Evolutionary conservation across 1,140 invertebrate species (phyloP).

Genomic region (Battus philenor): DNA sequence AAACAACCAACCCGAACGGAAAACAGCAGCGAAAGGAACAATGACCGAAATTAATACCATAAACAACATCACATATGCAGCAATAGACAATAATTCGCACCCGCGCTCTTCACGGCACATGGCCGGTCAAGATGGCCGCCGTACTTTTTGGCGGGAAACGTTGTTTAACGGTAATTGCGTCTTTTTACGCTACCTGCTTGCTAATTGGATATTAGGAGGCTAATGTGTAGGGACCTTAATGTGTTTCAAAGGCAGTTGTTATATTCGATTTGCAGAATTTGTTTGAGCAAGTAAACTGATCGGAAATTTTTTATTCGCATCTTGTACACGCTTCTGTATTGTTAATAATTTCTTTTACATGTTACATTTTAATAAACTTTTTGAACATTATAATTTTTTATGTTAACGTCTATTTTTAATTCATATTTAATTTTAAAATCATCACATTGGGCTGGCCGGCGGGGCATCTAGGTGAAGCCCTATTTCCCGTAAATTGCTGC

Average conservation of each 20-base stretch:
- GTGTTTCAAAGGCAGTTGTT: conserved; percentile 54
- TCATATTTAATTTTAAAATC: no score
- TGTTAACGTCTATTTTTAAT: no score
- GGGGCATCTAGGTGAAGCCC: no score
- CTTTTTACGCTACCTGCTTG: conserved; percentile 73
- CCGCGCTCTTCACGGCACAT: conserved; percentile 54
- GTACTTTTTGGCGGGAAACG: conserved; percentile 62
- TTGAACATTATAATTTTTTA: no score
- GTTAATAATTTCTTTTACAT: no score
- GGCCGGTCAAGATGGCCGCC: conserved; percentile 57
- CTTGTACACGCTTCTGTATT: no score
- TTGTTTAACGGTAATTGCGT: conserved; percentile 61
- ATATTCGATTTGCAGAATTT: conserved; percentile 55
- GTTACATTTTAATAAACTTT: no score
- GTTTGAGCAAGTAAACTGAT: no score
- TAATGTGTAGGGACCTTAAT: conserved; percentile 66
- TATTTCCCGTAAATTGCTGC: no score
- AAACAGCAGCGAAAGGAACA: conserved; percentile 49
- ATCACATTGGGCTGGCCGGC: no score
- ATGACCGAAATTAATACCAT: conserved; percentile 71
- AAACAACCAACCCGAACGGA: conserved; percentile 44
- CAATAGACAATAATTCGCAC: conserved; percentile 70
- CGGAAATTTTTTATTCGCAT: no score
- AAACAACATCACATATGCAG: conserved; percentile 71
- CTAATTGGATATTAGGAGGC: conserved; percentile 68